Percentiles rank a stretch among this genome's conserved stretches.
Evolutionary conservation across 2,888 invertebrate genomes (phyloP).

Genomic region (Drosophila multiciliata): DNA sequence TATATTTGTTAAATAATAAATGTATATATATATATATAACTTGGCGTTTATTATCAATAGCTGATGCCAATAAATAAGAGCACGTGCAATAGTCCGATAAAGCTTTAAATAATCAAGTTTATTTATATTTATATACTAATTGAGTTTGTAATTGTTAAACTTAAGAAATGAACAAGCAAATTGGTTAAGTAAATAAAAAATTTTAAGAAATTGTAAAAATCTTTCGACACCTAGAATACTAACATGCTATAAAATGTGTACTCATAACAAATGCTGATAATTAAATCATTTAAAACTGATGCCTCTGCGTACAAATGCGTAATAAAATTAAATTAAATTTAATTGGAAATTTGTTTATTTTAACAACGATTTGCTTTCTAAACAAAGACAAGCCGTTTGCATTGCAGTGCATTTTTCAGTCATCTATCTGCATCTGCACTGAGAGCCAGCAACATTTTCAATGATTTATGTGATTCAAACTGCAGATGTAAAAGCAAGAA

Average conservation of each 20-base stretch:
- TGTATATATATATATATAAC: background rate
- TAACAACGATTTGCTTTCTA: background rate
- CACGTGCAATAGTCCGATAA: background rate
- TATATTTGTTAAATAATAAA: background rate
- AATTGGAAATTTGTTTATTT: background rate
- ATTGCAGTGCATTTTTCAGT: conserved; percentile 18
- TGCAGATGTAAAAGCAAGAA: conserved; percentile 57
- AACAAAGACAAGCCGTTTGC: background rate
- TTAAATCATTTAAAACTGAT: background rate
- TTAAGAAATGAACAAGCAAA: background rate
- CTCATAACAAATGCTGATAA: background rate
- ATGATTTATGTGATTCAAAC: conserved; percentile 66
- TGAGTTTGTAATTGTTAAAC: background rate
- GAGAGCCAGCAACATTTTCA: conserved; percentile 33
- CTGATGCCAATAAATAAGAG: background rate
- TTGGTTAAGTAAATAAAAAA: background rate
- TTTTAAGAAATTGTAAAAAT: background rate
- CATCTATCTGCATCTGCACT: background rate
- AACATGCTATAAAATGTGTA: background rate
- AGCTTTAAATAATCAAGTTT: background rate
- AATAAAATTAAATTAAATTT: background rate
- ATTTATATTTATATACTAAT: background rate
- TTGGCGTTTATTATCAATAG: background rate
- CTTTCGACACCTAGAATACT: background rate
- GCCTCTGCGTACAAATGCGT: background rate